Conservation (phyloP, 2,113 vertebrate genomes). For the Pteruthius melanotis region DNA sequence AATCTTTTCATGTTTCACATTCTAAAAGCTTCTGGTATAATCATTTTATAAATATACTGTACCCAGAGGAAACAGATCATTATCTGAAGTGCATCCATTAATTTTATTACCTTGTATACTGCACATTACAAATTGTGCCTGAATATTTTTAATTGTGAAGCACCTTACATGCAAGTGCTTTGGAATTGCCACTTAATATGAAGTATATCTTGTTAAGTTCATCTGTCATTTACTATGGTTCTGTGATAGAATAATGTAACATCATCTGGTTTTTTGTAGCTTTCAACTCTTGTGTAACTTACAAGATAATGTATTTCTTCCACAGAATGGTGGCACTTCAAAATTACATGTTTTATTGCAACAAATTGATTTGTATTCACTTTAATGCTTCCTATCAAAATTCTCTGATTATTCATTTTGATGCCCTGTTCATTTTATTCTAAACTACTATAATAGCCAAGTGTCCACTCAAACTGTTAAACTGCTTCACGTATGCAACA, state of each 20-base stretch:
- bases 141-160: slow-evolving; percentile 70
- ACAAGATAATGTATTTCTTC: not conserved
- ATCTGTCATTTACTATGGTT: slow-evolving; percentile 45
- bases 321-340: not conserved
- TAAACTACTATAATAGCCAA: not conserved
- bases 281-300: slow-evolving; percentile 29
- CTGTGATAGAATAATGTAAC: slow-evolving; percentile 20
- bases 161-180: slow-evolving; percentile 56
- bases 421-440: not conserved
- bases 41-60: slow-evolving; percentile 67
- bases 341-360: not conserved
- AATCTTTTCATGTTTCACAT: slow-evolving; percentile 63
- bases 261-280: not conserved
- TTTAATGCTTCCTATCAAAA: not conserved
- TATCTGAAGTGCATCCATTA: slow-evolving; percentile 73
- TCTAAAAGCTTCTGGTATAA: slow-evolving; percentile 61
- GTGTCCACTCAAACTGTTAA: not conserved
- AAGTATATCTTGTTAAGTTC: slow-evolving; percentile 51
- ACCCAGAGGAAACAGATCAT: slow-evolving; percentile 71
- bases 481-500: not conserved
- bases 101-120: slow-evolving; percentile 73
- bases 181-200: slow-evolving; percentile 62
- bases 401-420: not conserved
- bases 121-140: slow-evolving; percentile 61
- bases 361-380: slow-evolving; percentile 4